A percentile compares a stretch with the other conserved stretches of the same genome.
These are phyloP conservation scores for Notoglanidium macrostoma DNA, from an alignment of 2,797 vertebrate species.

Conservation along the genomic window DNA sequence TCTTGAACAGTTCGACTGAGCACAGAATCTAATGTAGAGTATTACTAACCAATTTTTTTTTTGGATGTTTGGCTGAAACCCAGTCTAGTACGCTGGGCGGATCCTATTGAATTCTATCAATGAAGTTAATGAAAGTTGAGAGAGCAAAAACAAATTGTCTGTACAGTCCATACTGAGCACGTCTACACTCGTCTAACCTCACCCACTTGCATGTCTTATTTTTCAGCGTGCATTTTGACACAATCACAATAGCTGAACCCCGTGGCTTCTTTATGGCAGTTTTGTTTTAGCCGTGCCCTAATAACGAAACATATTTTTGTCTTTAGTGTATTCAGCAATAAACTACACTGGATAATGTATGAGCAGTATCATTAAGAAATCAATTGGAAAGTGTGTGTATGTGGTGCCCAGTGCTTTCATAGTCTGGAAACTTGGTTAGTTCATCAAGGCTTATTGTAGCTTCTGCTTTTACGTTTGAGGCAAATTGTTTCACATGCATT, in stretches of 20 bases:
- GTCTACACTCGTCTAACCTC: slow-evolving; percentile 1
- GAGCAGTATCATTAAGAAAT: not conserved
- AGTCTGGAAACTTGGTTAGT: not conserved
- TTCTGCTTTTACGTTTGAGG: not conserved
- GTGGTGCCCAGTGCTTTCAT: not conserved
- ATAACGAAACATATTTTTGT: not conserved
- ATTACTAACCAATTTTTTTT: no score
- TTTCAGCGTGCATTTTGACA: not conserved
- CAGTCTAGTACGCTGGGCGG: not conserved
- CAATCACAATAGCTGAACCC: not conserved
- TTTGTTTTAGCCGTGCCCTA: not conserved
- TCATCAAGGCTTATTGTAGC: not conserved
- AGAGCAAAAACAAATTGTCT: not conserved
- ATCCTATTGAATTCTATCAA: not conserved
- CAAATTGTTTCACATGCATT: not conserved
- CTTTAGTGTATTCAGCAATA: not conserved
- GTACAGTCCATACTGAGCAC: not conserved
- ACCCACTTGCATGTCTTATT: slow-evolving; percentile 1
- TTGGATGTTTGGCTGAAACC: not conserved
- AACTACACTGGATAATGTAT: not conserved
- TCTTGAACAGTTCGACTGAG: not conserved
- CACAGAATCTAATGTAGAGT: not conserved
- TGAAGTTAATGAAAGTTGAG: not conserved
- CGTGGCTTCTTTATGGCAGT: not conserved
- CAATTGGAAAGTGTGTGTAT: not conserved